phyloP scores from a whole-genome alignment of 2,888 invertebrate genomes.

The Agrilus mali region DNA sequence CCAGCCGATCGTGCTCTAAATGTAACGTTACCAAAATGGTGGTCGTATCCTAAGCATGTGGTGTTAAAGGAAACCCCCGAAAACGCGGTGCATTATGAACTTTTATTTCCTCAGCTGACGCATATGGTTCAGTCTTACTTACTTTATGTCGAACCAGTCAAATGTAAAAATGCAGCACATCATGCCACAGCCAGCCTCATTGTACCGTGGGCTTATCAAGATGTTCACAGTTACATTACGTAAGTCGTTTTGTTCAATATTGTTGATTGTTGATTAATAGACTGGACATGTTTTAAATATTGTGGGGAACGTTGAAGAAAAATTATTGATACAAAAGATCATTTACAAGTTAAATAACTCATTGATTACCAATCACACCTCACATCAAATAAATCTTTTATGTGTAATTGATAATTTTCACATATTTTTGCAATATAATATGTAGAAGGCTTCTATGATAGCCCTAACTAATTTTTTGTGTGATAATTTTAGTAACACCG shows the following conservation, averaged over 20 bases:
- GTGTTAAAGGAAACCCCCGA: slow-evolving; percentile 42
- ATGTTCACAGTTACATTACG: slow-evolving; percentile 47
- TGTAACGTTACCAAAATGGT: slow-evolving; percentile 24
- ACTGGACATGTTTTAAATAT: no score
- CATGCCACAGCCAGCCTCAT: slow-evolving; percentile 48
- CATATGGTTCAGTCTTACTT: slow-evolving; percentile 47
- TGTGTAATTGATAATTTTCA: no score
- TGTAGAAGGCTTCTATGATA: no score
- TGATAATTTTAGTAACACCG: slow-evolving; percentile 28
- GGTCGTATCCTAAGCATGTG: slow-evolving; percentile 24
- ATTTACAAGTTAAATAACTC: no score
- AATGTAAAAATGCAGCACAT: slow-evolving; percentile 32
- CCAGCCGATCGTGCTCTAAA: slow-evolving; percentile 26
- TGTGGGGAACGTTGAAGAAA: no score
- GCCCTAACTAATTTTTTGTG: neutral
- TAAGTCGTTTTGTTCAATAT: slow-evolving; percentile 30
- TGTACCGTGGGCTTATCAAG: slow-evolving; percentile 54
- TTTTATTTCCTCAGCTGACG: slow-evolving; percentile 44
- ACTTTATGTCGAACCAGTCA: slow-evolving; percentile 43
- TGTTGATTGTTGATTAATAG: no score
- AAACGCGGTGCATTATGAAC: slow-evolving; percentile 46
- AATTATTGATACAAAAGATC: no score
- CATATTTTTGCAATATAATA: no score
- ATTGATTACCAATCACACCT: no score
- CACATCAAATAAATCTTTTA: no score